Conservation (phyloP, 2,797 vertebrate genomes). For the Microtus californicus region DNA sequence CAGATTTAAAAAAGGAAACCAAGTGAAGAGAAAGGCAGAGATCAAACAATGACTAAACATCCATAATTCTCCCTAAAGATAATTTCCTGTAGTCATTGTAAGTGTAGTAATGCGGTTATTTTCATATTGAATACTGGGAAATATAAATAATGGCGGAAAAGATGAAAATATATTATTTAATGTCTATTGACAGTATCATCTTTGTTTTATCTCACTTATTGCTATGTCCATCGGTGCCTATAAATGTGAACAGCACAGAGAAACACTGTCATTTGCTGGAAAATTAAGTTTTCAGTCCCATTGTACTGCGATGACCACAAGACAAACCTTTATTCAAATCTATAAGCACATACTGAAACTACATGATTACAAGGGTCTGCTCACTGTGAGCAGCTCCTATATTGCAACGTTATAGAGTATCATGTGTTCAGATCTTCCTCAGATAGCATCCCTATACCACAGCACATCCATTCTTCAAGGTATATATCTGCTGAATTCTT, state of each 20-base stretch:
- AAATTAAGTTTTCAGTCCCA: constrained; percentile 1
- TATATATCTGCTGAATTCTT: background rate
- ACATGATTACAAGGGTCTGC: background rate
- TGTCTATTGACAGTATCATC: background rate
- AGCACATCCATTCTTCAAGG: background rate
- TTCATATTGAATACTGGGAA: background rate
- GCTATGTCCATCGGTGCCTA: background rate
- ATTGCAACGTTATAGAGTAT: too few relatives aligned
- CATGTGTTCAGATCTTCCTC: background rate
- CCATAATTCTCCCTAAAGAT: background rate
- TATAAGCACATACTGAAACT: background rate
- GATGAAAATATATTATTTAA: background rate
- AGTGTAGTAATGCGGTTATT: background rate
- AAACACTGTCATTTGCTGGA: background rate
- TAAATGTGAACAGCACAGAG: background rate
- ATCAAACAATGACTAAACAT: background rate
- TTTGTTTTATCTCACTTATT: background rate
- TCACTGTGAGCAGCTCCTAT: background rate
- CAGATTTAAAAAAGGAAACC: background rate
- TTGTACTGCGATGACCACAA: background rate
- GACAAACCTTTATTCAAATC: background rate
- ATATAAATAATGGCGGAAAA: rapidly evolving
- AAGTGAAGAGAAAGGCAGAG: background rate
- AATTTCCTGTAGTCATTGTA: background rate
- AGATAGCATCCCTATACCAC: background rate